Evolutionary conservation across 2,888 invertebrate genomes (phyloP).

Genomic region (Sipha maydis): DNA sequence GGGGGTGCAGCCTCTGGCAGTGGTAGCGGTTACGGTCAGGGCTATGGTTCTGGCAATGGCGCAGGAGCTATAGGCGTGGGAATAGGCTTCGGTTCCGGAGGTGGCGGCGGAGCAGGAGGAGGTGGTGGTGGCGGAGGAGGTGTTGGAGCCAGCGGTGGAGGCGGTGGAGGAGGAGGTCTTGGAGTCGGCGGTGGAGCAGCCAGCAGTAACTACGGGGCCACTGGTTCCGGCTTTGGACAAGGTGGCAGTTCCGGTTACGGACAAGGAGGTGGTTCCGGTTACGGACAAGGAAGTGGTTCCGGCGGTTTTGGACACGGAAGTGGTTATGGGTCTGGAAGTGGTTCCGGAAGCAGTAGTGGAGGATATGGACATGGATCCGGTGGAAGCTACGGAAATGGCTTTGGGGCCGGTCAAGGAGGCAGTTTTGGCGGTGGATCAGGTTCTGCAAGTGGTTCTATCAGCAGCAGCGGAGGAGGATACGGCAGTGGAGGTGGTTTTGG

Average conservation of each 20-base stretch:
- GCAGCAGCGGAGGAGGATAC: conserved; percentile 17
- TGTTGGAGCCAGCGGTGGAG: conserved; percentile 11
- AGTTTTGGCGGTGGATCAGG: conserved; percentile 34
- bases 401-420: conserved; percentile 13
- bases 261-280: conserved; percentile 27
- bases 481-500: conserved; percentile 29
- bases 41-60: conserved; percentile 33
- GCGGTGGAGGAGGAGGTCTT: background rate
- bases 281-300: background rate
- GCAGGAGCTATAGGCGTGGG: conserved; percentile 25
- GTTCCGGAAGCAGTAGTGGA: background rate
- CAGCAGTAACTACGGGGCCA: conserved; percentile 37
- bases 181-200: conserved; percentile 39
- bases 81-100: background rate
- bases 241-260: conserved; percentile 32
- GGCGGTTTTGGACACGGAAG: background rate
- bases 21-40: conserved; percentile 11
- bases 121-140: conserved; percentile 31
- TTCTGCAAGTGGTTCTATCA: conserved; percentile 15
- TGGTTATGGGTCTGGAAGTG: conserved; percentile 19
- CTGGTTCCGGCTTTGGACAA: background rate
- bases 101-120: conserved; percentile 46
- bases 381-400: conserved; percentile 23
- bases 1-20: conserved; percentile 46
- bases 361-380: conserved; percentile 48